Percentiles rank a stretch among this genome's conserved stretches.
phyloP scores from a whole-genome alignment of 2,888 invertebrate genomes.

The Kuschelorhynchus macadamiae region DNA sequence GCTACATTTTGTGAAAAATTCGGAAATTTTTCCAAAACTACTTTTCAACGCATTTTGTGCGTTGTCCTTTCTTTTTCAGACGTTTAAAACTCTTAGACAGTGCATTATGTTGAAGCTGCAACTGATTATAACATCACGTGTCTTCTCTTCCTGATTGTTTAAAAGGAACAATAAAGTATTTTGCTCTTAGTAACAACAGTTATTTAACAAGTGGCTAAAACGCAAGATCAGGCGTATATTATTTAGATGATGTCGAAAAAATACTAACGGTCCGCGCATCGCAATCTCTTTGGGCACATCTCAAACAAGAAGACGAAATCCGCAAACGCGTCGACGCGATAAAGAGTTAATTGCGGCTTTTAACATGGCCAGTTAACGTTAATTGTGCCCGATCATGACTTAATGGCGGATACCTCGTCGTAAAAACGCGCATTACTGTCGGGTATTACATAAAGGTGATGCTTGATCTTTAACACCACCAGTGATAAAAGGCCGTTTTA shows the following conservation, averaged over 20 bases:
- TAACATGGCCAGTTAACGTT: conserved; percentile 41
- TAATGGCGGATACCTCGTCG: conserved; percentile 34
- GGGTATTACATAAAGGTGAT: conserved; percentile 20
- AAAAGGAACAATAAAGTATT: neutral
- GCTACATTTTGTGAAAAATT: too few relatives aligned
- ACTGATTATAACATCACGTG: too few relatives aligned
- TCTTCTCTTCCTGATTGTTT: too few relatives aligned
- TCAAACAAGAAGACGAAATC: conserved; percentile 37
- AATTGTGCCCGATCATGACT: conserved; percentile 42
- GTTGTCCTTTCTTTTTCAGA: too few relatives aligned
- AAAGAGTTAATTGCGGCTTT: conserved; percentile 42
- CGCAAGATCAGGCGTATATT: neutral
- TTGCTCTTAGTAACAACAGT: neutral
- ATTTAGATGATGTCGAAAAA: conserved; percentile 27
- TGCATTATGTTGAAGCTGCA: too few relatives aligned
- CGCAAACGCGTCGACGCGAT: conserved; percentile 38
- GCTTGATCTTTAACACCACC: conserved; percentile 4
- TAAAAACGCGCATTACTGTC: conserved; percentile 32
- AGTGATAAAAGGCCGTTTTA: conserved; percentile 1
- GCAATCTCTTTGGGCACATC: conserved; percentile 31
- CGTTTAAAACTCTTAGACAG: too few relatives aligned
- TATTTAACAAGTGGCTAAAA: conserved; percentile 1
- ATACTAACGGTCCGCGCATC: conserved; percentile 27
- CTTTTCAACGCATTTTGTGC: too few relatives aligned
- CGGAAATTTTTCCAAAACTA: too few relatives aligned